These are phyloP conservation scores for Erebia epiphron DNA, from an alignment of 2,888 invertebrate species.

Conservation along the genomic window DNA sequence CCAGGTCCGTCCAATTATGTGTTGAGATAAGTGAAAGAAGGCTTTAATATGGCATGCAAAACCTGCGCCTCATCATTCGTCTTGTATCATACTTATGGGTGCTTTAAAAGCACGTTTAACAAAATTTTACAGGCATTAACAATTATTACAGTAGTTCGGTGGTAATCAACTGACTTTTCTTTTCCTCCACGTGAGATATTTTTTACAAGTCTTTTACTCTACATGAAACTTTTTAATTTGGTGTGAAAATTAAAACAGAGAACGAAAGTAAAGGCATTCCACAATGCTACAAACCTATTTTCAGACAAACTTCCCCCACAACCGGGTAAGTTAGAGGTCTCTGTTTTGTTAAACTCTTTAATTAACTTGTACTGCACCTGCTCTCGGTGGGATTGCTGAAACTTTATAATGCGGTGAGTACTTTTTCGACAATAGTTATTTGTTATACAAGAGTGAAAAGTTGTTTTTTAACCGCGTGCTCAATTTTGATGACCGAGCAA, in stretches of 20 bases:
- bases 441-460: too few relatives aligned
- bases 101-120: too few relatives aligned
- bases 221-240: not conserved
- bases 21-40: too few relatives aligned
- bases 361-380: constrained; percentile 37
- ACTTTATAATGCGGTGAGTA: constrained; percentile 25
- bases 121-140: too few relatives aligned
- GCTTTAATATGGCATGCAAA: too few relatives aligned
- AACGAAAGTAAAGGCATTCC: not conserved
- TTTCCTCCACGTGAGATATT: not conserved
- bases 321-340: constrained; percentile 27
- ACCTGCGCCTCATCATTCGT: too few relatives aligned
- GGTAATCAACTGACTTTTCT: too few relatives aligned
- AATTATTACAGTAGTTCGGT: too few relatives aligned
- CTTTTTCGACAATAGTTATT: not conserved
- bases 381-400: constrained; percentile 30
- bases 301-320: constrained; percentile 20
- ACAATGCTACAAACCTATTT: constrained; percentile 4
- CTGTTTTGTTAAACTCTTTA: constrained; percentile 38
- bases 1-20: too few relatives aligned
- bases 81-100: too few relatives aligned
- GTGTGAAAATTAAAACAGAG: not conserved
- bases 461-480: too few relatives aligned
- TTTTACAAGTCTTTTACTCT: not conserved
- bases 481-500: too few relatives aligned